phyloP scores from a whole-genome alignment of 2,113 vertebrate species.

The Oncorhynchus kisutch region DNA sequence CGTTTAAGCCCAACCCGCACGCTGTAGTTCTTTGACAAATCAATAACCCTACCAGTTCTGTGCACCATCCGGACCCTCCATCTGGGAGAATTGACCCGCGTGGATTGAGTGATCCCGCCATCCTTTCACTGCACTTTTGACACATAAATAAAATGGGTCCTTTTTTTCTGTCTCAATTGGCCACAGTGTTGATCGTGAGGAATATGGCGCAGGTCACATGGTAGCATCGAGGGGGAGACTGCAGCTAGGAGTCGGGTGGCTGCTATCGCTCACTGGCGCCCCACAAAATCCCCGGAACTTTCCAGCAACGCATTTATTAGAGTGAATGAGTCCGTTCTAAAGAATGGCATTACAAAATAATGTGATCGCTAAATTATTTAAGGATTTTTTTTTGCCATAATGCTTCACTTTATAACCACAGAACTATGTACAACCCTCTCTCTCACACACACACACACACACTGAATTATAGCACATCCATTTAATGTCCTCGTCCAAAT shows the following conservation, averaged over 20 bases:
- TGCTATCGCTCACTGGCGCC: constrained; percentile 67
- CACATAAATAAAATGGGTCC: constrained; percentile 77
- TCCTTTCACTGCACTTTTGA: constrained; percentile 68
- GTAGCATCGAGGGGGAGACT: background rate
- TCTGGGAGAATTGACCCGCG: constrained; percentile 74
- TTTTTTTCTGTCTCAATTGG: constrained; percentile 63
- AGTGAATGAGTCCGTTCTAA: constrained; percentile 63
- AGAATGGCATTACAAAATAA: constrained; percentile 74
- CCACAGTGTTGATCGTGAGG: constrained; percentile 44
- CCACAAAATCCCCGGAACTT: constrained; percentile 63
- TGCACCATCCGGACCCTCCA: constrained; percentile 53
- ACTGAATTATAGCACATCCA: constrained; percentile 75
- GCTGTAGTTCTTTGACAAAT: constrained; percentile 73
- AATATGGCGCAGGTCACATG: constrained; percentile 35
- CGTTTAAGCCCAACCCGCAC: constrained; percentile 70
- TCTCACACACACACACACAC: constrained; percentile 50
- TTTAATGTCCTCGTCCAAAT: constrained; percentile 77
- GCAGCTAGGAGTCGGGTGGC: constrained; percentile 43
- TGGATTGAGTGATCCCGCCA: constrained; percentile 60
- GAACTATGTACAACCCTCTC: constrained; percentile 25
- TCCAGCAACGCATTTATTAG: constrained; percentile 65
- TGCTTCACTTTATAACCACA: constrained; percentile 62
- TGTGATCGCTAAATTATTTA: constrained; percentile 73
- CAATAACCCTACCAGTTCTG: constrained; percentile 55
- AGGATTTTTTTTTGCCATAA: constrained; percentile 62